Percentiles rank a stretch among this genome's conserved stretches.
phyloP scores from a whole-genome alignment of 1,140 invertebrate genomes.

The Mylabris phalerata region DNA sequence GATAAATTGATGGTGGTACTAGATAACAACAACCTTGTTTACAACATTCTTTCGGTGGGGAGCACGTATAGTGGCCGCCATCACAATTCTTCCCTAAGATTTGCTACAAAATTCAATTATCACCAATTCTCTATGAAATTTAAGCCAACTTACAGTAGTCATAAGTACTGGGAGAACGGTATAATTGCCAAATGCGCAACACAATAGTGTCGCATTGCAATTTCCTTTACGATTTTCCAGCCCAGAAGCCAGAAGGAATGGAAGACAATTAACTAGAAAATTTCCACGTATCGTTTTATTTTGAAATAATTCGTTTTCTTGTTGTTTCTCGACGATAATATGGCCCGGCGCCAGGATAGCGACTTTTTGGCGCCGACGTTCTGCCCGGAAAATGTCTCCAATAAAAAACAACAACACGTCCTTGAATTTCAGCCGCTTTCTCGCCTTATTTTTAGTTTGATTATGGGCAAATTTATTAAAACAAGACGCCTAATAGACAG shows the following conservation, averaged over 20 bases:
- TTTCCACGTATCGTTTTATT: not conserved
- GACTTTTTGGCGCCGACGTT: not conserved
- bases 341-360: too few species aligned
- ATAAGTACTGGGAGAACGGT: slow-evolving; percentile 31
- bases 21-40: slow-evolving; percentile 63
- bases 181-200: slow-evolving; percentile 25
- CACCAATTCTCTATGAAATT: not conserved
- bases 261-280: slow-evolving; percentile 12
- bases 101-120: slow-evolving; percentile 22
- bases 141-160: slow-evolving; percentile 30
- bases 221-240: slow-evolving; percentile 27
- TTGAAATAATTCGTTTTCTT: too few species aligned
- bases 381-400: not conserved
- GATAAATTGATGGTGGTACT: slow-evolving; percentile 44
- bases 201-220: slow-evolving; percentile 35
- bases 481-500: too few species aligned
- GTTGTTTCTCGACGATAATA: too few species aligned
- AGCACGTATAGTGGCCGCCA: slow-evolving; percentile 51
- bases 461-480: too few species aligned
- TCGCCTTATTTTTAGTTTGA: too few species aligned
- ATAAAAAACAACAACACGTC: not conserved
- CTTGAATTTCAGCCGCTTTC: not conserved
- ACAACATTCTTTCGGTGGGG: slow-evolving; percentile 64
- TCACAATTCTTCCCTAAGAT: slow-evolving; percentile 43
- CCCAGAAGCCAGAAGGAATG: slow-evolving; percentile 21